Percentiles rank a stretch among this genome's conserved stretches.
These are phyloP conservation scores for Andrena minutula DNA, from an alignment of 2,888 invertebrate genomes.

Conservation along the genomic window DNA sequence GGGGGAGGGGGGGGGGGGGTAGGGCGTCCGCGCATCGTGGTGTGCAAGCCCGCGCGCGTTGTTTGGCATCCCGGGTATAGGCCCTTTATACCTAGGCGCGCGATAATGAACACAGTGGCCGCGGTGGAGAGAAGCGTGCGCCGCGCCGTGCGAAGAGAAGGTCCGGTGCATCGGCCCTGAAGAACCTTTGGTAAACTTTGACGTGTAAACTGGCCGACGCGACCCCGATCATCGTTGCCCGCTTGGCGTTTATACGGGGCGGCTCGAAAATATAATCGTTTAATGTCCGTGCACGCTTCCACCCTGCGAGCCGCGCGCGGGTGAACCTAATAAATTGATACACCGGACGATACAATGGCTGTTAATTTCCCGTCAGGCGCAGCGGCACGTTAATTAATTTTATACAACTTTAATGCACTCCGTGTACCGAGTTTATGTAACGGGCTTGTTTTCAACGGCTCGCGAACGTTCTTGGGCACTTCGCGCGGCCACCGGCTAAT, in stretches of 20 bases:
- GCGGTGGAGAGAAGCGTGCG: constrained; percentile 33
- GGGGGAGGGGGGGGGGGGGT: too few species aligned
- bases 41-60: constrained; percentile 21
- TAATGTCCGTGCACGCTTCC: constrained; percentile 55
- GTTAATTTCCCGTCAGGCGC: constrained; percentile 54
- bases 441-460: constrained; percentile 5
- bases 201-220: constrained; percentile 56
- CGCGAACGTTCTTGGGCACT: constrained; percentile 5
- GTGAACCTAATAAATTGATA: constrained; percentile 65
- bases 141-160: constrained; percentile 42
- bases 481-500: neutral
- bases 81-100: constrained; percentile 19
- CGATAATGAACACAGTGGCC: constrained; percentile 53
- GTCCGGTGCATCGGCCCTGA: constrained; percentile 59
- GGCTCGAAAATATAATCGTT: constrained; percentile 68
- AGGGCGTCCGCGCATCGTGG: neutral
- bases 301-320: constrained; percentile 12
- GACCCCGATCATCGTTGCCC: constrained; percentile 31
- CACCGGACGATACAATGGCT: constrained; percentile 40
- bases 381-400: constrained; percentile 55
- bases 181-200: constrained; percentile 72
- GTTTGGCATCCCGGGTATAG: constrained; percentile 43
- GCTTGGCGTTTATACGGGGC: constrained; percentile 48
- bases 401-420: constrained; percentile 42
- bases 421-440: constrained; percentile 23